Percentiles rank a stretch among this genome's conserved stretches.
These are phyloP conservation scores for Coptotermes formosanus DNA, from an alignment of 1,140 invertebrate species.

Conservation along the genomic window DNA sequence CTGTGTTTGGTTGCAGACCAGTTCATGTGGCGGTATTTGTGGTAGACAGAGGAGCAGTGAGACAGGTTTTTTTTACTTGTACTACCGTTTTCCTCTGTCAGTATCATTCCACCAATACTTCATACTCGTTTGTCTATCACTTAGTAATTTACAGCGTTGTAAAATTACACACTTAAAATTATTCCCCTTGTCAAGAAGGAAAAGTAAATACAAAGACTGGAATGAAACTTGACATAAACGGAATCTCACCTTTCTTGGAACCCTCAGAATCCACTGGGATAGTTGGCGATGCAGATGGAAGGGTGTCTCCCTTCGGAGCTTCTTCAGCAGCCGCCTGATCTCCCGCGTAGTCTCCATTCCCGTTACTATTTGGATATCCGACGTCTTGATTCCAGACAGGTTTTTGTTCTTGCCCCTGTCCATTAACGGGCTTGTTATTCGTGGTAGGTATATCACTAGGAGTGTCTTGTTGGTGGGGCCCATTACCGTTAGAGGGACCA, in stretches of 20 bases:
- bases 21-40: no score
- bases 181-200: no score
- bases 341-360: neutral
- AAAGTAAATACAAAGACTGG: no score
- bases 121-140: no score
- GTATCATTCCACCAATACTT: no score
- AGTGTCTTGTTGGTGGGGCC: neutral
- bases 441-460: neutral
- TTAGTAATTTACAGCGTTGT: no score
- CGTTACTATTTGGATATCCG: neutral
- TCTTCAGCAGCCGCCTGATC: constrained; percentile 11
- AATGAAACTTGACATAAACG: no score
- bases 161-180: no score
- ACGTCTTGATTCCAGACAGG: neutral
- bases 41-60: no score
- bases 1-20: no score
- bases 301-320: neutral
- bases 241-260: neutral
- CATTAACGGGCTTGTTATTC: neutral
- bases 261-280: neutral
- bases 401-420: neutral
- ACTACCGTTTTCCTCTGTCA: no score
- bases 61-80: no score
- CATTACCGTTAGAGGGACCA: neutral
- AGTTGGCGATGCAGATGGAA: neutral